Evolutionary conservation across 2,797 vertebrate species (phyloP).

Genomic region (Ctenopoma kingsleyae): DNA sequence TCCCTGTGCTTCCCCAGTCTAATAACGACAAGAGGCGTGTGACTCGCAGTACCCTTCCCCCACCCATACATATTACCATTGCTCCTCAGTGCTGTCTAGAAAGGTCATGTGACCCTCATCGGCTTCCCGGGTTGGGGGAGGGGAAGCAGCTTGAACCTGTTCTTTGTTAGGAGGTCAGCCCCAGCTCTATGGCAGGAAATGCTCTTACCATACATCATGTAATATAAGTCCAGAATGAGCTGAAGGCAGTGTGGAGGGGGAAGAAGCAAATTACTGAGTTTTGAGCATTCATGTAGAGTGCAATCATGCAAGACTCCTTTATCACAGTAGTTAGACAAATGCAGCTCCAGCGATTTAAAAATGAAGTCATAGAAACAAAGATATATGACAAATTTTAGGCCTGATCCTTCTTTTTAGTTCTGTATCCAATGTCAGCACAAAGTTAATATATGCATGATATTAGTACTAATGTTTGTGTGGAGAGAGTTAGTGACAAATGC

Average conservation of each 20-base stretch:
- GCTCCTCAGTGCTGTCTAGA: conserved; percentile 87
- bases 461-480: not conserved
- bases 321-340: conserved; percentile 11
- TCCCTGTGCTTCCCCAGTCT: conserved; percentile 61
- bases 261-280: conserved; percentile 6
- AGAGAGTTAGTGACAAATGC: not conserved
- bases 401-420: not conserved
- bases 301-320: not conserved
- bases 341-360: conserved; percentile 23
- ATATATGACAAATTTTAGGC: conserved; percentile 4
- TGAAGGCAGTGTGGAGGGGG: conserved; percentile 3
- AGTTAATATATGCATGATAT: conserved; percentile 17
- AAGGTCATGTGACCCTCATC: conserved; percentile 91
- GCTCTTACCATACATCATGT: conserved; percentile 80
- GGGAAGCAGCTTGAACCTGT: conserved; percentile 89
- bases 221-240: conserved; percentile 82
- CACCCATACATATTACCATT: conserved; percentile 84
- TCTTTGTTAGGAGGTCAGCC: conserved; percentile 93
- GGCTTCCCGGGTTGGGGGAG: conserved; percentile 85
- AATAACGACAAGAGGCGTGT: conserved; percentile 81
- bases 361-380: conserved; percentile 37
- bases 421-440: not conserved
- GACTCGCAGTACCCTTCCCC: conserved; percentile 80
- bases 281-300: conserved; percentile 23
- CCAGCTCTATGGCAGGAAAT: conserved; percentile 82